phyloP scores from a whole-genome alignment of 2,797 vertebrate genomes.

The Characodon lateralis region DNA sequence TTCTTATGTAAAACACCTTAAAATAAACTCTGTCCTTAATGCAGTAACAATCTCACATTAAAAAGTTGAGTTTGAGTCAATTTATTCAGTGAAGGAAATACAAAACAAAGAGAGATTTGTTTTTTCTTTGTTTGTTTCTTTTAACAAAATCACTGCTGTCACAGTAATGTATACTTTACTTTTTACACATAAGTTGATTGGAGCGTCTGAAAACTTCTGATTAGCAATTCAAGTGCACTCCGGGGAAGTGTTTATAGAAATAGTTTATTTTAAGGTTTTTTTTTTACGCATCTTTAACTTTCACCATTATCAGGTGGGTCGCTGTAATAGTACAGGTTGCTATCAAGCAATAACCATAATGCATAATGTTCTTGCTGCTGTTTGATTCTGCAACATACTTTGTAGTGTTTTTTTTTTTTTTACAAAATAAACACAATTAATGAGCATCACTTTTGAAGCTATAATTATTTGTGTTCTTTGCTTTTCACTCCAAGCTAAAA shows the following conservation, averaged over 20 bases:
- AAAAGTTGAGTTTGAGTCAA: not conserved
- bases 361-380: not conserved
- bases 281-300: not conserved
- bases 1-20: not conserved
- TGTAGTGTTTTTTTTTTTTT: slow-evolving; percentile 18
- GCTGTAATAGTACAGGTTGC: not conserved
- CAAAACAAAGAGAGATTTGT: not conserved
- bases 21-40: not conserved
- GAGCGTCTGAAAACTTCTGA: not conserved
- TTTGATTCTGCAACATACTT: slow-evolving; percentile 1
- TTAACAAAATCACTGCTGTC: not conserved
- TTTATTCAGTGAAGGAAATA: not conserved
- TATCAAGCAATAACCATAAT: not conserved
- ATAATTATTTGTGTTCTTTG: slow-evolving; percentile 39
- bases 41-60: not conserved
- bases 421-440: slow-evolving; percentile 57
- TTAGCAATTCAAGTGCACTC: not conserved
- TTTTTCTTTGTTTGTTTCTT: not conserved
- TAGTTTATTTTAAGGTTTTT: not conserved
- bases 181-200: not conserved
- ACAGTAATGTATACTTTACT: not conserved
- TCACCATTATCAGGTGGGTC: not conserved
- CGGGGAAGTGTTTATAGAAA: not conserved
- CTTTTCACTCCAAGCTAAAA: slow-evolving; percentile 40
- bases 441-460: slow-evolving; percentile 32